Base-by-base conservation (phyloP, 2,113 vertebrate genomes). In the Synodontis membranacea region DNA sequence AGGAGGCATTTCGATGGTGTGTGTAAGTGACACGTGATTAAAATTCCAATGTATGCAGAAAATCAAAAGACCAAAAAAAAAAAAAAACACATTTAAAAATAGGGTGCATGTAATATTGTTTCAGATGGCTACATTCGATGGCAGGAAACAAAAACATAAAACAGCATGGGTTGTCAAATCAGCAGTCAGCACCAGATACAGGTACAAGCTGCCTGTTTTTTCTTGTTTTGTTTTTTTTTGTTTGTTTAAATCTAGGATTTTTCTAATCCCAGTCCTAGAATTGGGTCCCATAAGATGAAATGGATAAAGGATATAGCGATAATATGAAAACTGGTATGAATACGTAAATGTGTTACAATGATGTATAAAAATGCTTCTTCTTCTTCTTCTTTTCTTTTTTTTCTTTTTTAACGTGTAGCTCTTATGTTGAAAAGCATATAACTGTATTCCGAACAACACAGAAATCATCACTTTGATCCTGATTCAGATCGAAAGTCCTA, bases 1-100 rank as follows among this genome's bases (percentile, higher is more conserved):
- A 93, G 92, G 91, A 89, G 90, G 91, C 92, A 88, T 72, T 92
- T 92, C 85, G n/a, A n/a, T n/a, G n/a, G 91, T 91, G 93, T 91
- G 28, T 44, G 39, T 50, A 92, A 88, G 89, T 88, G 79, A 91
- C 86, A 91, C 89, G 86, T 84, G 86, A 91, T 92, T 92, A 93
- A 91, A 94, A 93, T 92, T 76, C 87, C 84, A 91, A 87, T 85
- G 89, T 88, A 90, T 93, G 93, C 81, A 90, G 89, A 92, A 92
- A 89, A 78, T 83, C 91, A 92, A 88, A 78, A 82, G 86, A 85
- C 90, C n/a, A n/a, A 89, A 64, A 66, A 44, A 54, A 64, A 86
- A 89, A 92, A 92, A 87, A 54, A 86, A 42, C 34, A 46, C 1
- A 23, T 56, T 88, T 84, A 78, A 82, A 91, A 91, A 82, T 34